Conservation (phyloP, 2,888 invertebrate species). For the Oligia fasciuncula region DNA sequence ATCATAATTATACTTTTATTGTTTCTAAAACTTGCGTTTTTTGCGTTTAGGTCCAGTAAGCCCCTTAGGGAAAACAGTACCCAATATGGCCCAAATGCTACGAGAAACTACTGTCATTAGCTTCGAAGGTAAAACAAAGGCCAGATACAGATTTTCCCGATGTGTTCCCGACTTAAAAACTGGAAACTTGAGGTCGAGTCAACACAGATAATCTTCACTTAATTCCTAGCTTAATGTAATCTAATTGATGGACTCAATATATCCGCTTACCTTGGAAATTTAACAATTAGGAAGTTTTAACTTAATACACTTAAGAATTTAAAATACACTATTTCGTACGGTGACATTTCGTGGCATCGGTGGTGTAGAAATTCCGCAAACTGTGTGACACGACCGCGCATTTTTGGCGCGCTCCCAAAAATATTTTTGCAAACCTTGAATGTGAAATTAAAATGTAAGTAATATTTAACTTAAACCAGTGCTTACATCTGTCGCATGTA, state of each 20-base stretch:
- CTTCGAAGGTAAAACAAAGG: background rate
- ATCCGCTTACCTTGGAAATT: slow-evolving; percentile 51
- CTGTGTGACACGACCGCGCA: background rate
- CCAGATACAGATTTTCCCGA: background rate
- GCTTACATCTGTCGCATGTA: background rate
- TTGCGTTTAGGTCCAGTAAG: no score
- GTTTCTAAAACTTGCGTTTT: no score
- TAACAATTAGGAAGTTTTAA: slow-evolving; percentile 35
- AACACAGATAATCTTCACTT: slow-evolving; percentile 40
- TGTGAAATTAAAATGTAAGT: slow-evolving; percentile 4
- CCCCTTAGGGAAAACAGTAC: background rate
- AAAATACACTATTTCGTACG: slow-evolving; percentile 34
- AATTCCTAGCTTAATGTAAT: slow-evolving; percentile 56
- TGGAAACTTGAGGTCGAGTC: slow-evolving; percentile 27
- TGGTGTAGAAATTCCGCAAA: slow-evolving; percentile 20
- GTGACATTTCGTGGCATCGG: slow-evolving; percentile 1
- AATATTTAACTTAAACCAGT: slow-evolving; percentile 6
- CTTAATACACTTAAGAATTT: slow-evolving; percentile 37
- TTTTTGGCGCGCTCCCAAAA: slow-evolving; percentile 31
- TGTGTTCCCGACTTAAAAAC: slow-evolving; percentile 10
- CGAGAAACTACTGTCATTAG: background rate
- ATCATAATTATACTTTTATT: no score
- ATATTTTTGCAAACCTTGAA: slow-evolving; percentile 17
- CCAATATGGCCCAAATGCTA: background rate
- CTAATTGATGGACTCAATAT: slow-evolving; percentile 52